Percentiles rank a stretch among this genome's conserved stretches.
Conservation (phyloP, 2,113 vertebrate species). For the Rhinoderma darwinii region DNA sequence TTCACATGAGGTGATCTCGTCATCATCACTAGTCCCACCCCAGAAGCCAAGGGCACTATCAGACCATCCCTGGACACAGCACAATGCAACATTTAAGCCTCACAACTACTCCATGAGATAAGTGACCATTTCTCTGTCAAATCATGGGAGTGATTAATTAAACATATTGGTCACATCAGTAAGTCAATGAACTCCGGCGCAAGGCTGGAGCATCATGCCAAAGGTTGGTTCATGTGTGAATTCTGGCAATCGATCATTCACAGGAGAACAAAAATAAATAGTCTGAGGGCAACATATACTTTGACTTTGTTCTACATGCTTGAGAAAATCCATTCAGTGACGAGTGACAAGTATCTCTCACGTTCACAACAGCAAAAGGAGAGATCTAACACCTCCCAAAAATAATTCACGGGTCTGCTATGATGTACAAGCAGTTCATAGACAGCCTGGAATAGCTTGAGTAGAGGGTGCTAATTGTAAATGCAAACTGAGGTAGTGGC, state of each 20-base stretch:
- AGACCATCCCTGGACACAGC: not conserved
- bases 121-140: not conserved
- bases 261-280: conserved; percentile 32
- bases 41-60: not conserved
- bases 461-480: too few relatives aligned
- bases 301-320: not conserved
- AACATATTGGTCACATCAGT: not conserved
- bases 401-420: too few relatives aligned
- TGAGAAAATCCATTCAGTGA: not conserved
- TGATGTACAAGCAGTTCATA: too few relatives aligned
- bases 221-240: conserved; percentile 30
- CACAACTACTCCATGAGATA: too few relatives aligned
- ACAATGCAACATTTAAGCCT: not conserved
- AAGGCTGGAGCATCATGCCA: conserved; percentile 17
- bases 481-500: too few relatives aligned
- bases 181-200: conserved; percentile 37
- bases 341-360: not conserved
- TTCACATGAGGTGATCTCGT: not conserved
- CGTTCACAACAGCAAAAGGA: not conserved
- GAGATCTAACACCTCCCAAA: not conserved
- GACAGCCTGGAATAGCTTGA: too few relatives aligned
- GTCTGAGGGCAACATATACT: not conserved
- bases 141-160: not conserved
- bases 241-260: not conserved
- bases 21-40: not conserved